Evolutionary conservation across 2,113 vertebrate species (phyloP).

Genomic region (Tor tambroides): DNA sequence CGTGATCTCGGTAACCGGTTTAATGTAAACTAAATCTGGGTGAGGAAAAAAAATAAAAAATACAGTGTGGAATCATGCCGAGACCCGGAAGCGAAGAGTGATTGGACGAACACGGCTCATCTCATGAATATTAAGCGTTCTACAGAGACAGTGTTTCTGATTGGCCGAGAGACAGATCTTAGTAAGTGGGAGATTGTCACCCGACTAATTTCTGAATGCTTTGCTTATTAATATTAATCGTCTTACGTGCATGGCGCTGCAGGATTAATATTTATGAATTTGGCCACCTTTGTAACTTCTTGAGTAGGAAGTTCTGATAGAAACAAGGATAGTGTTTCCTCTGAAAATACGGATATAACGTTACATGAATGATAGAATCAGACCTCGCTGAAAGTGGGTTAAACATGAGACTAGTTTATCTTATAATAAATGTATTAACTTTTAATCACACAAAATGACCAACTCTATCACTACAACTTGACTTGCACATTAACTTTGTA

Average conservation of each 20-base stretch:
- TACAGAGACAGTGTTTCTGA: neutral
- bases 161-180: neutral
- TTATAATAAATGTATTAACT: neutral
- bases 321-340: neutral
- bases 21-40: neutral
- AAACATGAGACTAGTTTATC: neutral
- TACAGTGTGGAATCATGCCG: neutral
- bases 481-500: neutral
- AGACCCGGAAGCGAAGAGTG: constrained; percentile 23
- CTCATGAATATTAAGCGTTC: neutral
- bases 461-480: neutral
- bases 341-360: too few species aligned
- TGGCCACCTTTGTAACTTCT: neutral
- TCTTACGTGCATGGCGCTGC: too few species aligned
- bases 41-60: too few species aligned
- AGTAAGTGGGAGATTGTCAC: neutral
- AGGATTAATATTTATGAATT: neutral
- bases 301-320: neutral
- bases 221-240: neutral
- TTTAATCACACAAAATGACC: neutral
- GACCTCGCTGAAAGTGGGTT: neutral
- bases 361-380: neutral
- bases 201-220: neutral
- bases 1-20: neutral
- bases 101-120: neutral